Conservation (phyloP, 2,888 invertebrate species). For the Zootermopsis nevadensis region DNA sequence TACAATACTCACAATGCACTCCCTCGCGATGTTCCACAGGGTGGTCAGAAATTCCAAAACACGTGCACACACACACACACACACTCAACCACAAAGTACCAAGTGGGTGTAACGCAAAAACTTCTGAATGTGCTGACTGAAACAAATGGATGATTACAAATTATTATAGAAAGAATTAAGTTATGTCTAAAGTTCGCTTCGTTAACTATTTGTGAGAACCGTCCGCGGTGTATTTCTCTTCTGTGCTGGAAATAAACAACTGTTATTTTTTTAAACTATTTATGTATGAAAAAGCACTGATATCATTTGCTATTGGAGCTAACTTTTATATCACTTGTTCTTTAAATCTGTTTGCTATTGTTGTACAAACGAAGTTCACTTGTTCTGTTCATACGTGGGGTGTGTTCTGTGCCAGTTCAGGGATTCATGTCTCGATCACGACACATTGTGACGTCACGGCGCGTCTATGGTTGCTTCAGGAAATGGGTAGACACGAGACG, state of each 20-base stretch:
- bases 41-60: constrained; percentile 35
- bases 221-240: constrained; percentile 1
- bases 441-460: constrained; percentile 69
- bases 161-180: background rate
- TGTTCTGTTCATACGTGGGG: constrained; percentile 18
- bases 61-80: constrained; percentile 15
- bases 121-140: background rate
- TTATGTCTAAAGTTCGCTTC: background rate
- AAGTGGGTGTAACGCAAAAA: constrained; percentile 13
- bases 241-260: background rate
- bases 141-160: background rate
- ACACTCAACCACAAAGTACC: constrained; percentile 16
- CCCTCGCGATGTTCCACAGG: constrained; percentile 54
- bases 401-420: constrained; percentile 45
- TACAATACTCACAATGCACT: constrained; percentile 52
- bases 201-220: background rate
- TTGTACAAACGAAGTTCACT: constrained; percentile 16
- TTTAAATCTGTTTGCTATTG: background rate
- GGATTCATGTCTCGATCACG: constrained; percentile 80
- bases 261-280: constrained; percentile 8
- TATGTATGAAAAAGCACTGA: background rate
- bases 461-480: constrained; percentile 89
- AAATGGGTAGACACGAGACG: constrained; percentile 93
- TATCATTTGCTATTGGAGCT: constrained; percentile 9
- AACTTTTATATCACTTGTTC: constrained; percentile 16